These are phyloP conservation scores for Aptenodytes patagonicus DNA, from an alignment of 2,113 vertebrate genomes.

Conservation along the genomic window DNA sequence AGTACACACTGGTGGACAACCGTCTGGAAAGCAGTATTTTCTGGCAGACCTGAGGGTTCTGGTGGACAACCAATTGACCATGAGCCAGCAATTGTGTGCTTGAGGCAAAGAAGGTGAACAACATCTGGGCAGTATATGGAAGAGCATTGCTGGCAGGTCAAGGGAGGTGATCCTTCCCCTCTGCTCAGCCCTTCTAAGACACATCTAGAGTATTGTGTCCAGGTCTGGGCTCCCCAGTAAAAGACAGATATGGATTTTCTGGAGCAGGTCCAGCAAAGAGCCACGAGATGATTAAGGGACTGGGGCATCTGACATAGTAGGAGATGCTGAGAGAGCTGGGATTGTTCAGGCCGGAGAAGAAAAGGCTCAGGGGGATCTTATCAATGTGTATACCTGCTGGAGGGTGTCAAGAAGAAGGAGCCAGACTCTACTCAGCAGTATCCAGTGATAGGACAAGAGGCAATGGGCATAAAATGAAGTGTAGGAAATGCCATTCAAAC, in stretches of 20 bases:
- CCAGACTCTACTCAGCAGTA: background rate
- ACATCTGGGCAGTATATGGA: background rate
- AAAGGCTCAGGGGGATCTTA: background rate
- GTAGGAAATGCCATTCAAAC: background rate
- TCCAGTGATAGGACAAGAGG: background rate
- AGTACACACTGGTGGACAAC: background rate
- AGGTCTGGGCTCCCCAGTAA: background rate
- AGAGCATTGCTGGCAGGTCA: background rate
- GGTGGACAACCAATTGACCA: background rate
- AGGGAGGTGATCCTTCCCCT: background rate
- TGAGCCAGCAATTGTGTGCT: background rate
- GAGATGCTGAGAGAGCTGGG: background rate
- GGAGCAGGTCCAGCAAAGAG: background rate
- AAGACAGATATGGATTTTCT: background rate
- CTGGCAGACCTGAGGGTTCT: background rate
- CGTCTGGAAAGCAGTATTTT: background rate
- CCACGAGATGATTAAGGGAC: background rate
- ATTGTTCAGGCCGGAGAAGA: background rate
- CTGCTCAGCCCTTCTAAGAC: background rate
- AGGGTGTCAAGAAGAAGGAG: background rate
- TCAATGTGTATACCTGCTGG: background rate
- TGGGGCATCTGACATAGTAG: background rate
- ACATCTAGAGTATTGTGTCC: background rate
- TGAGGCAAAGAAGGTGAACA: background rate
- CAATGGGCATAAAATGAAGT: background rate